Conservation (phyloP, 2,888 invertebrate species). For the Cepaea hortensis region DNA sequence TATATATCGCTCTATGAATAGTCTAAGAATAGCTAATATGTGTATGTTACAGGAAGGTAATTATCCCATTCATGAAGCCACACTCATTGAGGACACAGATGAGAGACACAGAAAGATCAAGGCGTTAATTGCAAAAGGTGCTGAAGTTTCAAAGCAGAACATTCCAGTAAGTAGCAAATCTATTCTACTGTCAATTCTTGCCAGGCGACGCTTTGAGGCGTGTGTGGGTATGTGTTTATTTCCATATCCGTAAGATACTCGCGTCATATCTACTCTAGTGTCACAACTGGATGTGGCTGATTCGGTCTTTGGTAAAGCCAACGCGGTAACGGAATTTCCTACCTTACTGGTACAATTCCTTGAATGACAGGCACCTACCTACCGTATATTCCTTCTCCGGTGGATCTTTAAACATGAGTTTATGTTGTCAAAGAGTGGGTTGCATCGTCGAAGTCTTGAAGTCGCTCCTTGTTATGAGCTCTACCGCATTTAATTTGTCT, state of each 20-base stretch:
- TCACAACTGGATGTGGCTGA: not conserved
- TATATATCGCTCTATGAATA: not conserved
- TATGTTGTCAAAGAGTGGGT: no score
- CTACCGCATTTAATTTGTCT: no score
- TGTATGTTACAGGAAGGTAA: conserved; percentile 41
- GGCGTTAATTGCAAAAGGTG: conserved; percentile 36
- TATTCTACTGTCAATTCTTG: no score
- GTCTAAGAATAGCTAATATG: not conserved
- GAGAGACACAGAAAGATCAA: conserved; percentile 42
- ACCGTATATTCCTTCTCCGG: no score
- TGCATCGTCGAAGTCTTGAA: no score
- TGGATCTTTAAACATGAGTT: no score
- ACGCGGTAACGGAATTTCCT: no score
- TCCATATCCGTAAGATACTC: not conserved
- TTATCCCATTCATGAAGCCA: conserved; percentile 47
- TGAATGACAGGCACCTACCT: no score
- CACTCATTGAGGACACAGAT: not conserved
- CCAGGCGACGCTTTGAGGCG: no score
- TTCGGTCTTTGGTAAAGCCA: no score
- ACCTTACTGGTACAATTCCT: no score
- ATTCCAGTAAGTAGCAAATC: not conserved
- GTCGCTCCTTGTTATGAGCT: no score
- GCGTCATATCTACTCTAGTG: not conserved
- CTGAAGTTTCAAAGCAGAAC: conserved; percentile 31
- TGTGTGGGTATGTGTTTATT: not conserved